These are phyloP conservation scores for Megaceryle torquata DNA, from an alignment of 2,113 vertebrate species.

Conservation along the genomic window DNA sequence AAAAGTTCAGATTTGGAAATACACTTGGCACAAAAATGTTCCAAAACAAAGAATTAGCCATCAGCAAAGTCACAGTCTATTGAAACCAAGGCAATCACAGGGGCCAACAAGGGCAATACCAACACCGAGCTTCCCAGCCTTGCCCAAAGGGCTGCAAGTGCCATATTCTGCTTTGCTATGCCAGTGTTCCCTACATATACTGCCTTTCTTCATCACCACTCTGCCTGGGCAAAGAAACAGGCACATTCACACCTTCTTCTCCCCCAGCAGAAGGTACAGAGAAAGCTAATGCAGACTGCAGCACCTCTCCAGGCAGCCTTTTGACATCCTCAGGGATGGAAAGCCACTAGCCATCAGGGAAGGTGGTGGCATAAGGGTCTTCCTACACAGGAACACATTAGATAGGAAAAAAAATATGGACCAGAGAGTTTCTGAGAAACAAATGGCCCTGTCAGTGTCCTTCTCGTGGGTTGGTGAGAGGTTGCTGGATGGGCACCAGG, in stretches of 20 bases:
- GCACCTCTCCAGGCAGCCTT: background rate
- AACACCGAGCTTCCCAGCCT: background rate
- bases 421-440: background rate
- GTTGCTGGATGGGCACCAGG: background rate
- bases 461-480: accelerated
- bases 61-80: background rate
- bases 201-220: background rate
- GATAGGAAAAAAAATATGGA: background rate
- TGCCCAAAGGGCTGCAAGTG: background rate
- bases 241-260: background rate
- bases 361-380: background rate
- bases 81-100: background rate
- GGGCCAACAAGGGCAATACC: background rate
- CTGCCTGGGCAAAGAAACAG: background rate
- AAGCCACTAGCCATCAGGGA: background rate
- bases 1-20: background rate
- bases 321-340: background rate
- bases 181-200: accelerated
- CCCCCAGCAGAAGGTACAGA: background rate
- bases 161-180: background rate
- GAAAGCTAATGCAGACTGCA: accelerated
- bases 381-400: accelerated
- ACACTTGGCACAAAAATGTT: background rate
- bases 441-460: background rate
- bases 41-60: background rate